Conservation (phyloP, 2,113 vertebrate genomes). For the Emydocephalus ijimae region DNA sequence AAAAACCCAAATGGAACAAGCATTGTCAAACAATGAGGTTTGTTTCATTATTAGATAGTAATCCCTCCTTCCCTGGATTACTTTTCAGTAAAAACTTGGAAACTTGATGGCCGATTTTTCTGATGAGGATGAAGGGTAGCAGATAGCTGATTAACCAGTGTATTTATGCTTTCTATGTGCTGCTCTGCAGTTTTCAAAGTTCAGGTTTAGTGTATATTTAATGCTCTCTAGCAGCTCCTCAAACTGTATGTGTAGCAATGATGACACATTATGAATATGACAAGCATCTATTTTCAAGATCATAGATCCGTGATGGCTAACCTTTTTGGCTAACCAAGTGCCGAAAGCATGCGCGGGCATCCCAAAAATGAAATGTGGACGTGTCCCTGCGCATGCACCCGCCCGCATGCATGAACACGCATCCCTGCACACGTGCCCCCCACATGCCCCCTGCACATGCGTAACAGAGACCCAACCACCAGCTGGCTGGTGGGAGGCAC, state of each 20-base stretch:
- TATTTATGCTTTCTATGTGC: background rate
- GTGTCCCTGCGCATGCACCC: too few relatives aligned
- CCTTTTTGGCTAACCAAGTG: too few relatives aligned
- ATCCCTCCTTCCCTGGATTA: background rate
- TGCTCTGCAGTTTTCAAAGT: slow-evolving; percentile 25
- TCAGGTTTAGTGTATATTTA: background rate
- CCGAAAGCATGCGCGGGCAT: too few relatives aligned
- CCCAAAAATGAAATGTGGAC: too few relatives aligned
- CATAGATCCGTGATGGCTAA: too few relatives aligned
- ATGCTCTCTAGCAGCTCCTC: background rate
- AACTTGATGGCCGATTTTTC: background rate
- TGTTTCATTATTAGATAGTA: background rate
- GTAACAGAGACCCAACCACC: too few relatives aligned
- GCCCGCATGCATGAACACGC: too few relatives aligned
- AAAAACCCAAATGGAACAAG: background rate
- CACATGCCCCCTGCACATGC: too few relatives aligned
- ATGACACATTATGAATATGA: background rate
- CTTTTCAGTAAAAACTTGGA: background rate
- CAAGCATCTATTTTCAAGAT: background rate
- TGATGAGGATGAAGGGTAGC: background rate
- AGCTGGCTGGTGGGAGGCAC: too few relatives aligned
- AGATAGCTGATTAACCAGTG: slow-evolving; percentile 1
- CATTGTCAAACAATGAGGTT: slow-evolving; percentile 7
- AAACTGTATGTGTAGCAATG: background rate
- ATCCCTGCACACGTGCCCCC: too few relatives aligned